Base-by-base conservation (phyloP, 2,888 invertebrate genomes). In the Epirrita christyi region DNA sequence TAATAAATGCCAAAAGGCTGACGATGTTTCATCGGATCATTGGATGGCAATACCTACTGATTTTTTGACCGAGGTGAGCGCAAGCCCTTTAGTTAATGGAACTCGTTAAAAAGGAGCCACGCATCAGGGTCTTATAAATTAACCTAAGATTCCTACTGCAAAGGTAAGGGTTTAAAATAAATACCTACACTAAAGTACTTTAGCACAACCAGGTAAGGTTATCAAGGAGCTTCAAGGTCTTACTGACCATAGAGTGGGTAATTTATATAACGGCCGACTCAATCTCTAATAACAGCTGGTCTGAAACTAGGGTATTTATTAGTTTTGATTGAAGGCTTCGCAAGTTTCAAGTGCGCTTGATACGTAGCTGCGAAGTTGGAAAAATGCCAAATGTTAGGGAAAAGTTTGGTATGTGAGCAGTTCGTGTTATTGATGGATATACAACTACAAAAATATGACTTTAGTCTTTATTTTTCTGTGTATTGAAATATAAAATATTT, bases 181-280 rank as follows among this genome's bases (percentile, higher is more conserved):
- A 28, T 11, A 27, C 10, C 8, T 11, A 13, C 21, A 21, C 21
- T 21, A 21, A 34, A 32, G 8, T 36, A 44, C 37, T 41, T 49
- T n/a, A 48, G 28, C 40, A 49, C 40, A 49, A 41, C 58, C 41
- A n/a, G n/a, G n/a, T n/a, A n/a, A n/a, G n/a, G n/a, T 53, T 58
- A 49, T 45, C 58, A 58, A 48, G 32, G 49, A 49, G 14, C 14
- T 32, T 42, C 66, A 66, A 66, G 63, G 66, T 62, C 56, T 21
- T 21, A 28, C 36, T 47, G 50, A 43, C 48, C 56, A 50, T 59
- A 59, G 63, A 64, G 53, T 14, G 48, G 59, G 62, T 61, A 51
- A 61, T 67, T 62, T 64, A 59, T 61, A 57, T 56, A 59, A 60
- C 47, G 55, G 55, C 51, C 44, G 44, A 48, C 55, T 45, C 55